phyloP scores from a whole-genome alignment of 2,888 invertebrate species.

The Netelia fuscicornis region DNA sequence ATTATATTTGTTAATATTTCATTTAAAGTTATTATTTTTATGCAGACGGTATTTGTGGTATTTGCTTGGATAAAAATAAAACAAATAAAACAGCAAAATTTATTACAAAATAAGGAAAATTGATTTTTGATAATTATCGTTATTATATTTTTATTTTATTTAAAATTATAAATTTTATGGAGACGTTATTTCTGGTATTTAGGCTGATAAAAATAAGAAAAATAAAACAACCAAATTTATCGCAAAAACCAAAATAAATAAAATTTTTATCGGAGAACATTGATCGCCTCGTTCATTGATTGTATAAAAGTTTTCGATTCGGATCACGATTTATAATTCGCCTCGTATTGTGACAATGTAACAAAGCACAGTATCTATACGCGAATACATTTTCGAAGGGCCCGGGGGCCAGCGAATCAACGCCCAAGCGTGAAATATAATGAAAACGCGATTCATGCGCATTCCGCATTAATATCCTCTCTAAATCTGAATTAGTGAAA shows the following conservation, averaged over 20 bases:
- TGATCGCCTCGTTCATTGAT: background rate
- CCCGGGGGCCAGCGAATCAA: background rate
- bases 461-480: conserved; percentile 72
- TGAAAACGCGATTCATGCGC: conserved; percentile 8
- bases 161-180: background rate
- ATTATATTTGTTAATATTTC: too few relatives aligned
- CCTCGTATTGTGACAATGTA: background rate
- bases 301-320: background rate
- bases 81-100: too few relatives aligned
- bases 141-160: too few relatives aligned
- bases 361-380: background rate
- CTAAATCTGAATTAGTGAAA: too few relatives aligned
- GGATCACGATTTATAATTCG: conserved; percentile 5
- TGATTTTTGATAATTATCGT: too few relatives aligned
- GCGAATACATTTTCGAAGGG: background rate
- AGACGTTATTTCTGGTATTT: background rate
- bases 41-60: too few relatives aligned
- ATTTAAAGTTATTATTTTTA: too few relatives aligned
- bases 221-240: too few relatives aligned
- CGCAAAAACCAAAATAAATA: too few relatives aligned
- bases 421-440: background rate
- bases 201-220: too few relatives aligned
- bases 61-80: too few relatives aligned
- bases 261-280: background rate
- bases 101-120: too few relatives aligned